A percentile compares a stretch with the other conserved stretches of the same genome.
phyloP scores from a whole-genome alignment of 2,888 invertebrate genomes.

The Dynastes maya region DNA sequence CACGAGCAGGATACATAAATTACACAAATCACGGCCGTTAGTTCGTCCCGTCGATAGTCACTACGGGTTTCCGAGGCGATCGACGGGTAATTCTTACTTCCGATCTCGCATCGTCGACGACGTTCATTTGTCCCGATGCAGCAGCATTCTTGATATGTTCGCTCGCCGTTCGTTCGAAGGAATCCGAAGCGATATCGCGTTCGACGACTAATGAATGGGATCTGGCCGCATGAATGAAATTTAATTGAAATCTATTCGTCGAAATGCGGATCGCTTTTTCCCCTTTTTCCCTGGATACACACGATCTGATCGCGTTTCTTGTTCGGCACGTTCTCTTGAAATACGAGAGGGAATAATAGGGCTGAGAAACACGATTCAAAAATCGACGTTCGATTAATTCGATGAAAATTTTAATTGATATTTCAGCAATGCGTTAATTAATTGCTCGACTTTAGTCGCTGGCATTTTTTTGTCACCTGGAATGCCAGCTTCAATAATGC shows the following conservation, averaged over 20 bases:
- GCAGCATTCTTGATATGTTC: conserved; percentile 18
- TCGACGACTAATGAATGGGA: conserved; percentile 23
- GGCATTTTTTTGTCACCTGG: conserved; percentile 3
- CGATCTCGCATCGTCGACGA: not conserved
- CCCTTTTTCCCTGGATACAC: not conserved
- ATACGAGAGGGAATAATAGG: not conserved
- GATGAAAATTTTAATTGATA: conserved; percentile 31
- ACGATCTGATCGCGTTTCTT: not conserved
- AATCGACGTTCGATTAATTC: conserved; percentile 19
- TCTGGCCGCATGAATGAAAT: conserved; percentile 35
- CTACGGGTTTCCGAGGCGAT: not conserved
- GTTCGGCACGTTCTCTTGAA: conserved; percentile 13
- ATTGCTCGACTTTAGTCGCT: conserved; percentile 18
- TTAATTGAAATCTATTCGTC: conserved; percentile 42
- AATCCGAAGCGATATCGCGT: not conserved
- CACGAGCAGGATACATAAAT: conserved; percentile 5
- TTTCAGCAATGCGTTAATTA: conserved; percentile 38
- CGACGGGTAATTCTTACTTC: conserved; percentile 10
- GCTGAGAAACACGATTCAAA: conserved; percentile 4
- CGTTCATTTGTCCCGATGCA: conserved; percentile 5
- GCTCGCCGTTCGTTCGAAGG: not conserved
- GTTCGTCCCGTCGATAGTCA: not conserved
- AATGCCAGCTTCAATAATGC: conserved; percentile 12
- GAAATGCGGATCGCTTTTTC: conserved; percentile 24
- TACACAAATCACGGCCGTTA: not conserved